A percentile compares a stretch with the other conserved stretches of the same genome.
Evolutionary conservation across 2,113 vertebrate genomes (phyloP).

Genomic region (Ceyx cyanopectus): DNA sequence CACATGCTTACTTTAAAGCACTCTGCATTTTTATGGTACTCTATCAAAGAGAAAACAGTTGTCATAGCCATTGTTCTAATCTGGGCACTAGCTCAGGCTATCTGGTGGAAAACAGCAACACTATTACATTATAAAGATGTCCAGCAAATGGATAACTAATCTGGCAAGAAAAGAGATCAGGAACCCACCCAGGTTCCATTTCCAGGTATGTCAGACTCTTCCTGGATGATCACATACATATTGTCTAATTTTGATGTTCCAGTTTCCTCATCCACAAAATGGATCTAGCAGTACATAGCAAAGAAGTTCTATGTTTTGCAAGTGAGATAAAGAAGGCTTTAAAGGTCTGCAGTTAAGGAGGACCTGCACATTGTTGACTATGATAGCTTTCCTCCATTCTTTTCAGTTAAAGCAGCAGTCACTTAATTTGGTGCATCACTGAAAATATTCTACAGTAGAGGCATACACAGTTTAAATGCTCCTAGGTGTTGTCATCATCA

Average conservation of each 20-base stretch:
- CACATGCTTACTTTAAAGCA: not conserved
- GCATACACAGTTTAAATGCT: not conserved
- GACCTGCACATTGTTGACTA: not conserved
- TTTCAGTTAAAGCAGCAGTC: not conserved
- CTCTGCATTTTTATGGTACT: not conserved
- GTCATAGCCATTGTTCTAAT: not conserved
- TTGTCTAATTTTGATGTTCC: not conserved
- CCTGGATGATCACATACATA: not conserved
- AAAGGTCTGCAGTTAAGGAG: not conserved
- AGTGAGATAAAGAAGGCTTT: not conserved
- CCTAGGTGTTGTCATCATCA: not conserved
- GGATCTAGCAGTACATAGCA: not conserved
- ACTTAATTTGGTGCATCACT: not conserved
- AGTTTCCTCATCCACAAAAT: not conserved
- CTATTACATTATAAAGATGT: not conserved
- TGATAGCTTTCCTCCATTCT: not conserved
- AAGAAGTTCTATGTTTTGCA: not conserved
- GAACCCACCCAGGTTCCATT: not conserved
- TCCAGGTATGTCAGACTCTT: not conserved
- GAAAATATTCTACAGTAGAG: not conserved
- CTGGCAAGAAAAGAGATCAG: not conserved
- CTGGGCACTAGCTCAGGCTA: not conserved
- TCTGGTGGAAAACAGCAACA: not conserved
- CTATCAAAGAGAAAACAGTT: slow-evolving; percentile 2
- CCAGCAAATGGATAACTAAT: slow-evolving; percentile 9